Conservation (phyloP, 2,888 invertebrate species). For the Notodonta dromedarius region DNA sequence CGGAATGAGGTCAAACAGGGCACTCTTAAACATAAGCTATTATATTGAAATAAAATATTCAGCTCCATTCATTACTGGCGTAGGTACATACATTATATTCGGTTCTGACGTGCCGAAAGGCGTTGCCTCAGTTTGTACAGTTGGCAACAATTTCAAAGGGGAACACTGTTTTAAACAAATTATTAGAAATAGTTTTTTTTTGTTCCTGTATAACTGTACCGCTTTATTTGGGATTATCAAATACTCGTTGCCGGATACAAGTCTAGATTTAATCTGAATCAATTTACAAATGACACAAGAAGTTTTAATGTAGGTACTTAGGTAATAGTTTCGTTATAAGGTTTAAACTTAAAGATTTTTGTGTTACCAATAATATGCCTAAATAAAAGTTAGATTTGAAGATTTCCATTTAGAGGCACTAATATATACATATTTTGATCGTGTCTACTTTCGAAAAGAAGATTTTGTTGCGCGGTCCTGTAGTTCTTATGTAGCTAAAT, state of each 20-base stretch:
- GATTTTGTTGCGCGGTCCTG: no score
- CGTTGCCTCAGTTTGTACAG: slow-evolving; percentile 77
- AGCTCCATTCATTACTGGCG: slow-evolving; percentile 74
- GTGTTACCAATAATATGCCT: slow-evolving; percentile 11
- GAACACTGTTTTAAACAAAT: slow-evolving; percentile 58
- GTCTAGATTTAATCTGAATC: slow-evolving; percentile 9
- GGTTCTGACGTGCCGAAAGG: slow-evolving; percentile 72
- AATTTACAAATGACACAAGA: neutral
- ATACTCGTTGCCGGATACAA: slow-evolving; percentile 12
- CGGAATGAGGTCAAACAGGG: slow-evolving; percentile 81
- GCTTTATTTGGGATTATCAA: slow-evolving; percentile 27
- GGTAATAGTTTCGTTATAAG: no score
- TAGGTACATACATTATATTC: slow-evolving; percentile 61
- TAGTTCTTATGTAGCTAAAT: slow-evolving; percentile 12
- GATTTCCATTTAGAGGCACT: no score
- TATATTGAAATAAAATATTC: slow-evolving; percentile 83
- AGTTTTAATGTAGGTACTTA: neutral
- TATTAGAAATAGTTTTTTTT: slow-evolving; percentile 53
- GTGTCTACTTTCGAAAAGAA: no score
- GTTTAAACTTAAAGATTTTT: neutral
- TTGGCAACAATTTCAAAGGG: slow-evolving; percentile 64
- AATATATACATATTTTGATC: no score
- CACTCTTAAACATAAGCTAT: slow-evolving; percentile 74
- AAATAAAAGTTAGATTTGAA: no score
- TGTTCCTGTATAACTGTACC: slow-evolving; percentile 40